A percentile compares a stretch with the other conserved stretches of the same genome.
Evolutionary conservation across 2,797 vertebrate genomes (phyloP).

Genomic region (Cossypha polioptera): DNA sequence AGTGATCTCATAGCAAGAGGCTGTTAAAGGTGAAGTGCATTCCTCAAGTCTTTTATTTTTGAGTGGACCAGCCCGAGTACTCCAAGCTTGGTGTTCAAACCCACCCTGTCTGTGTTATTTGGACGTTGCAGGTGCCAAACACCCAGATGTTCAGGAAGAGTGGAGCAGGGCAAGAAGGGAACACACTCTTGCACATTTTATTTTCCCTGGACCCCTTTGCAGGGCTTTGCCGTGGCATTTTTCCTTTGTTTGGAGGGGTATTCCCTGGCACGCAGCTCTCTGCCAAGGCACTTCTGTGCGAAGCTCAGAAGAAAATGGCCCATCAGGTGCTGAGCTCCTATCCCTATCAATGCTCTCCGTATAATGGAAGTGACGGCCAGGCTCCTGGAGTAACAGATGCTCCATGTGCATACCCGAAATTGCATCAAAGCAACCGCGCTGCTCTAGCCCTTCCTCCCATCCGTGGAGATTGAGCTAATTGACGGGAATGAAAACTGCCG

Average conservation of each 20-base stretch:
- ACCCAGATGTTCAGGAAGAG: not conserved
- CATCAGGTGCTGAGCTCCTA: slow-evolving; percentile 40
- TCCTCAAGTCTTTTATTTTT: not conserved
- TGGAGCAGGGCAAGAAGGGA: not conserved
- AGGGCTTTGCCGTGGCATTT: fast-evolving
- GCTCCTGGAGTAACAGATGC: slow-evolving; percentile 59
- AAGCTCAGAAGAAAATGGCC: slow-evolving; percentile 25
- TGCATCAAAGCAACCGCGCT: slow-evolving; percentile 8
- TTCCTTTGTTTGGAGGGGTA: not conserved
- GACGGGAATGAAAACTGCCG: slow-evolving; percentile 49
- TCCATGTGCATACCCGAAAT: slow-evolving; percentile 30
- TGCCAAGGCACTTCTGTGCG: slow-evolving; percentile 18
- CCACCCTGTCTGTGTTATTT: not conserved
- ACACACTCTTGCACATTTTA: not conserved
- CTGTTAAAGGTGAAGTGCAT: not conserved
- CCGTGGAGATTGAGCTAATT: slow-evolving; percentile 61
- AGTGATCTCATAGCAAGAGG: not conserved
- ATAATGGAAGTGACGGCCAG: slow-evolving; percentile 48
- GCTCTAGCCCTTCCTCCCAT: slow-evolving; percentile 40
- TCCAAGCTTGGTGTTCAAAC: not conserved
- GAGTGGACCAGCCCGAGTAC: not conserved
- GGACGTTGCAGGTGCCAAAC: not conserved
- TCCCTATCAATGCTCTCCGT: not conserved
- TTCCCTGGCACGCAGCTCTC: not conserved
- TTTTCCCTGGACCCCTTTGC: not conserved